These are phyloP conservation scores for Marmota flaviventris DNA, from an alignment of 2,113 vertebrate genomes.

Conservation along the genomic window DNA sequence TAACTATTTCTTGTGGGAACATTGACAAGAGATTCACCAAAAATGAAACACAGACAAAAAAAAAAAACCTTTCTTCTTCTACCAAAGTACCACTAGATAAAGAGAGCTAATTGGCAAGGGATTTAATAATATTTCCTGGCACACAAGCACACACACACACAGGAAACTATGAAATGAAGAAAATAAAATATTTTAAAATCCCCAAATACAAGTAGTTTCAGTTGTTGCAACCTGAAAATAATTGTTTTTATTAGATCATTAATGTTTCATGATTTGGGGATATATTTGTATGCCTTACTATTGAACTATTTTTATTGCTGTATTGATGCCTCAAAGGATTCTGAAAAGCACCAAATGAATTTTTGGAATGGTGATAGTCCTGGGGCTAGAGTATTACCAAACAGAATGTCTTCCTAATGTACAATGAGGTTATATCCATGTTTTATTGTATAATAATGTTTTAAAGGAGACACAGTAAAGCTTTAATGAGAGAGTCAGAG, in stretches of 20 bases:
- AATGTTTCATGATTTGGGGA: conserved; percentile 58
- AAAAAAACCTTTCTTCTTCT: not conserved
- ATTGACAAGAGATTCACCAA: not conserved
- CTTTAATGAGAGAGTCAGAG: not conserved
- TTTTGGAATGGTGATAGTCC: conserved; percentile 45
- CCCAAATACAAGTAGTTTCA: conserved; percentile 43
- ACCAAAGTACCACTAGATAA: not conserved
- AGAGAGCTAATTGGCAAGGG: not conserved
- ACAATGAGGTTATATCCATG: not conserved
- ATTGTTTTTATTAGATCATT: conserved; percentile 69
- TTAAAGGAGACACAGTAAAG: not conserved
- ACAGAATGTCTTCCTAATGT: conserved; percentile 9
- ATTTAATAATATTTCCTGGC: not conserved
- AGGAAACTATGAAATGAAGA: conserved; percentile 46
- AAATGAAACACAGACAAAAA: not conserved
- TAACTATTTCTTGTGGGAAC: not conserved
- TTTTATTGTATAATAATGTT: conserved; percentile 43
- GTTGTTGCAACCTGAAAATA: conserved; percentile 44
- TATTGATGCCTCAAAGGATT: conserved; percentile 49
- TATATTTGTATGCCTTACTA: conserved; percentile 9
- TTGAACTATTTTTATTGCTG: conserved; percentile 9
- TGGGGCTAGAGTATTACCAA: not conserved
- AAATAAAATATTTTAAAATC: conserved; percentile 49
- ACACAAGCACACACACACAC: not conserved
- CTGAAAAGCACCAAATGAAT: conserved; percentile 41